A percentile compares a stretch with the other conserved stretches of the same genome.
These are phyloP conservation scores for Parotocinclus haroldoi DNA, from an alignment of 2,797 vertebrate genomes.

Conservation along the genomic window DNA sequence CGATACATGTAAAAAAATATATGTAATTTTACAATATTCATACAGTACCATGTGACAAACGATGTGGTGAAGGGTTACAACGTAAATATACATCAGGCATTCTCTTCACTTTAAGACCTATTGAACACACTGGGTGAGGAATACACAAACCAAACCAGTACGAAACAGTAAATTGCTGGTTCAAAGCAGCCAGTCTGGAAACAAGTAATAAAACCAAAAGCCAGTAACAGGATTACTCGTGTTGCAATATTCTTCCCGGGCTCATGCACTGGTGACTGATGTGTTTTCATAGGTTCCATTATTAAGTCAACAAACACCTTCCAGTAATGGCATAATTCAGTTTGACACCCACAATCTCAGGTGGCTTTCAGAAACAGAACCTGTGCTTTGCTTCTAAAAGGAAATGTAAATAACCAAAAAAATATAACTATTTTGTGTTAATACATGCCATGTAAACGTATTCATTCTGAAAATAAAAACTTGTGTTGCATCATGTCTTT, in stretches of 20 bases:
- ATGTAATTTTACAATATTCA: slow-evolving; percentile 73
- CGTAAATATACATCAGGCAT: slow-evolving; percentile 61
- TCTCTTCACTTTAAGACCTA: slow-evolving; percentile 56
- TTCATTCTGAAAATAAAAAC: slow-evolving; percentile 1
- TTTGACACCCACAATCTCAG: slow-evolving; percentile 18
- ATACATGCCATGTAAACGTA: slow-evolving; percentile 11
- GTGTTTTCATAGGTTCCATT: slow-evolving; percentile 56
- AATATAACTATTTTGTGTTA: slow-evolving; percentile 2
- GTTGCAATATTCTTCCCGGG: slow-evolving; percentile 42
- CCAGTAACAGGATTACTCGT: slow-evolving; percentile 54
- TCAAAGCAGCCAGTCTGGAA: slow-evolving; percentile 56
- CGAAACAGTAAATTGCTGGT: slow-evolving; percentile 44
- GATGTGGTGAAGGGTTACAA: slow-evolving; percentile 50
- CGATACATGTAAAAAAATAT: slow-evolving; percentile 78
- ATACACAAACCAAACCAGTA: slow-evolving; percentile 42
- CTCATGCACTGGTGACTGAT: slow-evolving; percentile 66
- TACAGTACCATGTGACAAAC: slow-evolving; percentile 71
- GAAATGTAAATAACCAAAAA: neutral
- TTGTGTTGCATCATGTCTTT: too few species aligned
- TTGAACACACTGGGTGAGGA: slow-evolving; percentile 50
- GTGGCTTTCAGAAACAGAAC: too few species aligned
- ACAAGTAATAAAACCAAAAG: slow-evolving; percentile 54
- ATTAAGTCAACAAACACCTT: slow-evolving; percentile 64
- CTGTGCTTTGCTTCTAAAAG: neutral
- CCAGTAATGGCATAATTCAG: slow-evolving; percentile 40